phyloP scores from a whole-genome alignment of 2,888 invertebrate genomes.

The Agonopterix subpropinquella region DNA sequence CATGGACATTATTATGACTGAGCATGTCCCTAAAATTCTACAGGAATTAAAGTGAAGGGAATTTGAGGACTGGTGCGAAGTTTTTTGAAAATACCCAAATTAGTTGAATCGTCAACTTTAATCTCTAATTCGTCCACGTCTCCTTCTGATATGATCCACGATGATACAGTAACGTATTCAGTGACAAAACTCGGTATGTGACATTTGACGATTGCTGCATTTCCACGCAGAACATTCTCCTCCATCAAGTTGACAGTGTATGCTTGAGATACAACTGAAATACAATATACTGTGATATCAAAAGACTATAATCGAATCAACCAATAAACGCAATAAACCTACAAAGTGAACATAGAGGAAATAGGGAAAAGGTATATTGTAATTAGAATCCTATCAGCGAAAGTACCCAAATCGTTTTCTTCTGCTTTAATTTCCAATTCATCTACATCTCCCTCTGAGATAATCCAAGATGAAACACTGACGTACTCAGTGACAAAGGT shows the following conservation, averaged over 20 bases:
- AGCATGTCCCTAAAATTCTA: too few relatives aligned
- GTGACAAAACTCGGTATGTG: constrained; percentile 95
- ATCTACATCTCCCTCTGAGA: constrained; percentile 78
- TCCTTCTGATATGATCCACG: constrained; percentile 89
- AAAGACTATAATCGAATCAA: background rate
- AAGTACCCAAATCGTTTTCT: constrained; percentile 57
- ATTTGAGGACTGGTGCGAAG: background rate
- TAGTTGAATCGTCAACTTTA: constrained; percentile 46
- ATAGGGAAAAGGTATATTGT: constrained; percentile 11
- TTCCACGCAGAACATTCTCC: constrained; percentile 92
- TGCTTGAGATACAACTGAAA: constrained; percentile 91
- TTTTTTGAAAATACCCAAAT: constrained; percentile 42
- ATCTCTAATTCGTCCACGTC: constrained; percentile 71
- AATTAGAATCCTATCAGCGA: constrained; percentile 1
- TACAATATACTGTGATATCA: background rate
- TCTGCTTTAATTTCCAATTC: constrained; percentile 67
- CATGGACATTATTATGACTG: background rate
- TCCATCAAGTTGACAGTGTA: constrained; percentile 94
- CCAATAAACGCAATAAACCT: background rate
- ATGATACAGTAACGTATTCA: constrained; percentile 90
- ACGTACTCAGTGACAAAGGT: constrained; percentile 95
- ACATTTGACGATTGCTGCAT: constrained; percentile 93
- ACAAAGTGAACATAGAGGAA: constrained; percentile 8
- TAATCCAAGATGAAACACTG: constrained; percentile 89
- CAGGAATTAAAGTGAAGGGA: background rate